Evolutionary conservation across 2,797 vertebrate genomes (phyloP).

Genomic region (Tiaroga cobitis): DNA sequence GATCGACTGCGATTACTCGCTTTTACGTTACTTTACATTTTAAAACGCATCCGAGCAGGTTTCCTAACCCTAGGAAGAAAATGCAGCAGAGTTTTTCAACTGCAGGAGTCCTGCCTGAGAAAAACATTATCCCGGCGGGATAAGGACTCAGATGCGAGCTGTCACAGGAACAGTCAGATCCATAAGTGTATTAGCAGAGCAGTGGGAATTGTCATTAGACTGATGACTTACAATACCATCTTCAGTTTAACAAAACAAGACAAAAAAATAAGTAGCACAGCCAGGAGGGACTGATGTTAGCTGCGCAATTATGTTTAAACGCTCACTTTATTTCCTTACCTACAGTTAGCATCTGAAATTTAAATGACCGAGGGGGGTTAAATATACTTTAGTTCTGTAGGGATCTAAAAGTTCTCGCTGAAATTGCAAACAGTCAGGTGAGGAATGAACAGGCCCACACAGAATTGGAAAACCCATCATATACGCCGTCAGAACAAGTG

Average conservation of each 20-base stretch:
- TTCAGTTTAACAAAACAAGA: slow-evolving; percentile 37
- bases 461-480: slow-evolving; percentile 1
- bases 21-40: background rate
- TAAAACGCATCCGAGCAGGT: background rate
- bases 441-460: slow-evolving; percentile 3
- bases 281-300: background rate
- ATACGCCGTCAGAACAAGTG: background rate
- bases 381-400: slow-evolving; percentile 6
- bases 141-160: slow-evolving; percentile 58
- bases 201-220: slow-evolving; percentile 43
- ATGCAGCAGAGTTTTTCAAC: slow-evolving; percentile 38
- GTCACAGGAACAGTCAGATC: slow-evolving; percentile 47
- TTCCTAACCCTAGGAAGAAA: slow-evolving; percentile 12
- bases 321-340: slow-evolving; percentile 35
- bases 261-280: slow-evolving; percentile 23
- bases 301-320: slow-evolving; percentile 42
- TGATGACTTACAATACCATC: slow-evolving; percentile 27
- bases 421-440: slow-evolving; percentile 32
- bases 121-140: slow-evolving; percentile 31
- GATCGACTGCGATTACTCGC: background rate
- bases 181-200: slow-evolving; percentile 54
- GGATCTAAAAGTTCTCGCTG: slow-evolving; percentile 14
- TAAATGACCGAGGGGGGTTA: background rate
- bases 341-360: slow-evolving; percentile 7
- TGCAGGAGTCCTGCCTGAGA: slow-evolving; percentile 46